Percentiles rank a stretch among this genome's conserved stretches.
These are phyloP conservation scores for Acestrorhynchus altus DNA, from an alignment of 2,797 vertebrate genomes.

Conservation along the genomic window DNA sequence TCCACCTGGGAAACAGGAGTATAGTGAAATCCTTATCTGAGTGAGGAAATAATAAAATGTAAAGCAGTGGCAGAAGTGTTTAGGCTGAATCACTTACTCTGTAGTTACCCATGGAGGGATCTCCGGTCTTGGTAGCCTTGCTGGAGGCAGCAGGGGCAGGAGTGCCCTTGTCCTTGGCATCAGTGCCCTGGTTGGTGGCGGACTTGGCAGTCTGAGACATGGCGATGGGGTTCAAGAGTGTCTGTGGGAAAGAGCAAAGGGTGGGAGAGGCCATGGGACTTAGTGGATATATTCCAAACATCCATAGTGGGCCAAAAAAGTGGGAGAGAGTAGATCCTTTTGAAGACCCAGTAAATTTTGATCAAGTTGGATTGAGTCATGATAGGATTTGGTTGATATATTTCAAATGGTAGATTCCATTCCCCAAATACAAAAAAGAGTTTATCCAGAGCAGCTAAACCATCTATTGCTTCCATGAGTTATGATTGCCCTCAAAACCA, in stretches of 20 bases:
- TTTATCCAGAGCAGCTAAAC: constrained; percentile 18
- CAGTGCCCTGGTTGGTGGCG: constrained; percentile 81
- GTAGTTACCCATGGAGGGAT: constrained; percentile 82
- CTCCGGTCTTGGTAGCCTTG: constrained; percentile 83
- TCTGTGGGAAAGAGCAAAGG: constrained; percentile 58
- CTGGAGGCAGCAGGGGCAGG: constrained; percentile 78
- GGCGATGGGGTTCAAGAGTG: constrained; percentile 75
- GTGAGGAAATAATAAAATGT: background rate
- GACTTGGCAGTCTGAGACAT: constrained; percentile 91
- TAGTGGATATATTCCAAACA: constrained; percentile 11
- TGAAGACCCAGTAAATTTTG: background rate
- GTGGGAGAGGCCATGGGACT: constrained; percentile 14
- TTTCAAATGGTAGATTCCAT: constrained; percentile 8
- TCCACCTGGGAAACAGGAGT: background rate
- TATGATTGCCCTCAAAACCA: background rate
- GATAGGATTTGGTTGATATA: constrained; percentile 2
- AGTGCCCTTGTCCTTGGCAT: constrained; percentile 87
- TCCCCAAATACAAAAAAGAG: background rate
- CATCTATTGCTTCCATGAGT: constrained; percentile 16
- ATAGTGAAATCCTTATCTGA: background rate
- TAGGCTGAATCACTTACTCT: constrained; percentile 80
- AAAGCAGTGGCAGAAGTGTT: no score
- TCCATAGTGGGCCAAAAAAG: background rate
- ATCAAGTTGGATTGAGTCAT: constrained; percentile 23
- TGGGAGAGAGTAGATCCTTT: background rate